A percentile compares a stretch with the other conserved stretches of the same genome.
Evolutionary conservation across 2,113 vertebrate genomes (phyloP).

Genomic region (Prietella phreatophila): DNA sequence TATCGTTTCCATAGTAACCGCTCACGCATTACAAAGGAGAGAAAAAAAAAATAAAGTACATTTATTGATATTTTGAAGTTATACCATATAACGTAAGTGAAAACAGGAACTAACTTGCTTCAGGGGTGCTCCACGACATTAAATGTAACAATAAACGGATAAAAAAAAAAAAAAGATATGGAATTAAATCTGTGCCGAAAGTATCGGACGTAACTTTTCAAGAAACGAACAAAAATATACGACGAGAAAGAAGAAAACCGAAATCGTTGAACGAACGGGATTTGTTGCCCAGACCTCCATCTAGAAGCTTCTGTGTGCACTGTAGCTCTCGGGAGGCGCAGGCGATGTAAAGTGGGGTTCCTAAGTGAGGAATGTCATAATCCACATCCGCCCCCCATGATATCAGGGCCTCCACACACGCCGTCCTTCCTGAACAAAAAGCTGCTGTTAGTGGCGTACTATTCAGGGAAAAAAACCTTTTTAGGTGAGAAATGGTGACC

Average conservation of each 20-base stretch:
- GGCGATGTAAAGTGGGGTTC: constrained; percentile 85
- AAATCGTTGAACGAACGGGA: too few species aligned
- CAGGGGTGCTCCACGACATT: too few species aligned
- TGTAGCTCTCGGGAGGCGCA: constrained; percentile 80
- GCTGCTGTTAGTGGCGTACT: background rate
- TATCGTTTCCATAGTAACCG: background rate
- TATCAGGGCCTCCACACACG: constrained; percentile 80
- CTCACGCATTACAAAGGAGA: background rate
- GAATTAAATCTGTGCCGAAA: too few species aligned
- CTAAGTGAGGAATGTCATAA: constrained; percentile 82
- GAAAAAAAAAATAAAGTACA: background rate
- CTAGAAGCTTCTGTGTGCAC: constrained; percentile 79
- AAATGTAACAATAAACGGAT: too few species aligned
- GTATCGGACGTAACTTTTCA: too few species aligned
- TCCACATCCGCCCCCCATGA: constrained; percentile 84
- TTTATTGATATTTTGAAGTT: background rate
- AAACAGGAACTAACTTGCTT: too few species aligned
- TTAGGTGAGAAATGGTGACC: constrained; percentile 65
- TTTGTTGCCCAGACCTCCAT: constrained; percentile 72
- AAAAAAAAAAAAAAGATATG: too few species aligned
- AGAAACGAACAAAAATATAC: too few species aligned
- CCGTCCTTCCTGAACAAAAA: constrained; percentile 73
- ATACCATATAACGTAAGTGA: too few species aligned
- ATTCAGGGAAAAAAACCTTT: background rate
- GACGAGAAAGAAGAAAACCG: too few species aligned